Conservation (phyloP, 2,113 vertebrate species). For the Orientallactaga bullata region DNA sequence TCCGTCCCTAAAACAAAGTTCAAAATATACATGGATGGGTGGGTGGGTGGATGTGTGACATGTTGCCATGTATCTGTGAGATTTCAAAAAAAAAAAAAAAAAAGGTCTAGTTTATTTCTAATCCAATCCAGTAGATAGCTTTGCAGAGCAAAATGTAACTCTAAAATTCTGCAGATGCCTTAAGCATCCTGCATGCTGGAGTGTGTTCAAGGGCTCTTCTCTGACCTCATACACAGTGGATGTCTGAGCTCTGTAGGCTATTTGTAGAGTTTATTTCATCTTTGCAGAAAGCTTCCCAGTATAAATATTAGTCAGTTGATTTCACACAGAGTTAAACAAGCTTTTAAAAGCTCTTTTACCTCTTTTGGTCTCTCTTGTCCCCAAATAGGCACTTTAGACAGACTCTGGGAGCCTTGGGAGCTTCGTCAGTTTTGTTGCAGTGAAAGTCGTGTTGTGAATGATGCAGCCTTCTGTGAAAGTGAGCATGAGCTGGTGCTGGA, state of each 20-base stretch:
- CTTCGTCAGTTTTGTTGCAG: constrained; percentile 48
- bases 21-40: not conserved
- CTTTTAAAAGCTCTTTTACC: constrained; percentile 75
- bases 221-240: constrained; percentile 63
- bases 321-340: constrained; percentile 75
- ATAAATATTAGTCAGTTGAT: constrained; percentile 77
- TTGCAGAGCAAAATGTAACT: constrained; percentile 67
- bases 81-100: constrained; percentile 76
- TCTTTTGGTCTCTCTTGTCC: constrained; percentile 61
- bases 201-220: constrained; percentile 58
- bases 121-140: constrained; percentile 77
- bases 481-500: constrained; percentile 52
- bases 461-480: not conserved
- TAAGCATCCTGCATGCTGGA: constrained; percentile 63
- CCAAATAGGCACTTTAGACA: constrained; percentile 56
- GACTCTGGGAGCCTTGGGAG: constrained; percentile 66
- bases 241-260: constrained; percentile 66
- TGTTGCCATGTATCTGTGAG: constrained; percentile 71
- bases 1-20: not conserved
- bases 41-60: constrained; percentile 40
- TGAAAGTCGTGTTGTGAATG: constrained; percentile 27
- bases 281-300: constrained; percentile 68
- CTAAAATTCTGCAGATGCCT: constrained; percentile 70
- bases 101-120: constrained; percentile 65
- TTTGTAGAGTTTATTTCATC: constrained; percentile 81